Base-by-base conservation (phyloP, 2,113 vertebrate genomes). In the Polypterus senegalus region DNA sequence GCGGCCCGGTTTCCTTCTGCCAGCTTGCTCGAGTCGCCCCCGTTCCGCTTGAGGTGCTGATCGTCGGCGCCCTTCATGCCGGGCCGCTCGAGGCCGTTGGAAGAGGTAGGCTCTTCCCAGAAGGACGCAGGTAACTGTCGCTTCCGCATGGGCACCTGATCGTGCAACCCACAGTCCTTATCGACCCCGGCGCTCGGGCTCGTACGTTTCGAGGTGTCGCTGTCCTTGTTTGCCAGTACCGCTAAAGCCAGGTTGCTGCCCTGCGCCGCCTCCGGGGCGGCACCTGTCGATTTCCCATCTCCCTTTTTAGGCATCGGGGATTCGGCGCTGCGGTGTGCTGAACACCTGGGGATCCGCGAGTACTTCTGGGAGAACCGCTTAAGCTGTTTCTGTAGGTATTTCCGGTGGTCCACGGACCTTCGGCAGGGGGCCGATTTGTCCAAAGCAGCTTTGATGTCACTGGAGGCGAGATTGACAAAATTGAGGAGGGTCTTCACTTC, bases 341-440 rank as follows among this genome's bases (percentile, higher is more conserved):
- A 87, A 59, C 92, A 91, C 58, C 92, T 75, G 0, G 94, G 94
- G 7, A 90, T 76, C 67, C 92, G 82, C 1, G 94, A 86, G 66
- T 88, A 94, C 76, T 91, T 95, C 79, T 97, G 94, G 9, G 95
- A 97, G 76, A 99, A 99, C 4, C 95, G 81, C 60, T 95, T 97
- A 2, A 99, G 90, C 71, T 99, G 96, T 67, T 97, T 99, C 82
- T 99, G 96, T 63, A 98, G 77, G 66, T 99, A 98, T 73, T 99
- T 99, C 73, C 96, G 85, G 77, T 99, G 96, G 70, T 98, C 96
- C 72, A 99, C 95, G 0, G 95, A 97, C 65, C 95, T 91, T 65
- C 94, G 88, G 78, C 95, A 98, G 5, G 96, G 95, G 3, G 95
- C 94, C 0, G 93, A 99, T 74, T 97, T 95, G 73, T 99, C 96